Percentiles rank a stretch among this genome's conserved stretches.
Conservation (phyloP, 2,797 vertebrate genomes). For the Melanitta fusca region DNA sequence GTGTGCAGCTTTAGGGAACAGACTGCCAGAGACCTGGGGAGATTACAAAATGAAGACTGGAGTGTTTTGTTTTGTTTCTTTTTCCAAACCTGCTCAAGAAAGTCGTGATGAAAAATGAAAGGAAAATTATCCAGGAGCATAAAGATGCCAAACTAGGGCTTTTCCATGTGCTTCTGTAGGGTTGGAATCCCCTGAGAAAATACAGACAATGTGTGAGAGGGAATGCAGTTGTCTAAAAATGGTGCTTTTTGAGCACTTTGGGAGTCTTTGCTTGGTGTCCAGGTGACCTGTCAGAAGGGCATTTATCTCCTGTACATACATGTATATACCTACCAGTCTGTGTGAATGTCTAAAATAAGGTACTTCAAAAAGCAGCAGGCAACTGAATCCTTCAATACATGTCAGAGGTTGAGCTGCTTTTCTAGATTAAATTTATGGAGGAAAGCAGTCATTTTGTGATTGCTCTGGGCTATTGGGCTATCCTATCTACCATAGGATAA, state of each 20-base stretch:
- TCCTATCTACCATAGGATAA: constrained; percentile 28
- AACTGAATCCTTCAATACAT: not conserved
- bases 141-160: not conserved
- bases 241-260: not conserved
- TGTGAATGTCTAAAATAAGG: not conserved
- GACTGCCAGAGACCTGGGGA: not conserved
- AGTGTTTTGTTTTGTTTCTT: not conserved
- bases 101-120: not conserved
- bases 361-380: not conserved
- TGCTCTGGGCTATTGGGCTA: constrained; percentile 34
- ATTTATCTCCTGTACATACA: not conserved
- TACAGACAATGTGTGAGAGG: not conserved
- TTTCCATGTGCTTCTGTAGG: not conserved
- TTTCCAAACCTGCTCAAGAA: not conserved
- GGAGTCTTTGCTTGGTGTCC: not conserved
- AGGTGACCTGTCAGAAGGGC: not conserved
- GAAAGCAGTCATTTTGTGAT: constrained; percentile 31
- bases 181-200: not conserved
- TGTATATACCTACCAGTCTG: not conserved
- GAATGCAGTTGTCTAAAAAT: not conserved
- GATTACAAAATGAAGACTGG: not conserved
- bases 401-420: not conserved
- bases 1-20: not conserved
- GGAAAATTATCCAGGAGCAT: not conserved
- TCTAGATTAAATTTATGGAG: constrained; percentile 15